A percentile compares a stretch with the other conserved stretches of the same genome.
Evolutionary conservation across 2,113 vertebrate species (phyloP).

Genomic region (Cebus imitator): DNA sequence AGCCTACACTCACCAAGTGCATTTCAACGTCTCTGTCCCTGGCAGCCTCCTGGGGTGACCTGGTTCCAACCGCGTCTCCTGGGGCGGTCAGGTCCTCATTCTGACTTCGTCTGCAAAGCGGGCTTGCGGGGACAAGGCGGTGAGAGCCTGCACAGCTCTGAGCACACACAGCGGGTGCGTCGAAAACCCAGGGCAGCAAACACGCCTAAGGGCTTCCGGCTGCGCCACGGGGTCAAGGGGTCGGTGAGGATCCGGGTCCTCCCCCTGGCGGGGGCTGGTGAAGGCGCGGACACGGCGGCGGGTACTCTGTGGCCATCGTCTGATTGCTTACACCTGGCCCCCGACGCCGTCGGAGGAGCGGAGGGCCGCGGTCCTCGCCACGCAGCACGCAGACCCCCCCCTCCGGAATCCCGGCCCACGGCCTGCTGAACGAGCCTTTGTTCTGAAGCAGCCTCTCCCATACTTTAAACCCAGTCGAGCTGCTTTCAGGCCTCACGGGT

Average conservation of each 20-base stretch:
- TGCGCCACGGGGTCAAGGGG: not conserved
- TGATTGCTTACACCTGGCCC: not conserved
- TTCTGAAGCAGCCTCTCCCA: not conserved
- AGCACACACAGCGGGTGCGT: not conserved
- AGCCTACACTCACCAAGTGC: not conserved
- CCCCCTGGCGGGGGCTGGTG: rapidly evolving
- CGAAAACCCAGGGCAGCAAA: rapidly evolving
- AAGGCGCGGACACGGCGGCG: not conserved
- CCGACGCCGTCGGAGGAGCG: not conserved
- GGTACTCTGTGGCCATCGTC: too few relatives aligned
- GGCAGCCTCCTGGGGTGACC: too few relatives aligned
- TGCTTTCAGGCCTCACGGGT: not conserved
- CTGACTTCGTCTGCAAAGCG: too few relatives aligned
- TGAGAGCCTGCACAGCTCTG: not conserved
- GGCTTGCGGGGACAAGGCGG: not conserved
- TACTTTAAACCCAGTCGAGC: not conserved
- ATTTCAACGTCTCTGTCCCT: rapidly evolving
- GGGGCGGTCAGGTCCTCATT: too few relatives aligned
- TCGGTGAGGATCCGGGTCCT: not conserved
- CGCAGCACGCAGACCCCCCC: not conserved
- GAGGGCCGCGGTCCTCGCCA: not conserved
- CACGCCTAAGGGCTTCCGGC: too few relatives aligned
- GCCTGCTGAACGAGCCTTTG: rapidly evolving
- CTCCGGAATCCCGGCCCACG: too few relatives aligned
- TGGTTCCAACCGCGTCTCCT: not conserved